Evolutionary conservation across 2,113 vertebrate genomes (phyloP).

Genomic region (Corynorhinus townsendii): DNA sequence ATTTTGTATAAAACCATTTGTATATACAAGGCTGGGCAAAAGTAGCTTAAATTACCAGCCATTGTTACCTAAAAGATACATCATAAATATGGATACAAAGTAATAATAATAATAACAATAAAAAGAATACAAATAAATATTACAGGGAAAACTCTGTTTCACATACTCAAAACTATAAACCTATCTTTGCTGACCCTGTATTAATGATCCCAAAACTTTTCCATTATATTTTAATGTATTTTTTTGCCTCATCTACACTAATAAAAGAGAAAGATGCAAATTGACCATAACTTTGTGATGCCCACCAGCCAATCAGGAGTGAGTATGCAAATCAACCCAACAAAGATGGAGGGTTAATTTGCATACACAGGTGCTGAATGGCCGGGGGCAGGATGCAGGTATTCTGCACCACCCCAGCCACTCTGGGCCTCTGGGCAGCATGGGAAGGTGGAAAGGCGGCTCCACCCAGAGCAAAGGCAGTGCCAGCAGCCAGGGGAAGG

Average conservation of each 20-base stretch:
- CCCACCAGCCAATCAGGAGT: no score
- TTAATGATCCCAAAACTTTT: not conserved
- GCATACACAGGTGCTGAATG: no score
- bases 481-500: no score
- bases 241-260: not conserved
- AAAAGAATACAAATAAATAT: not conserved
- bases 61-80: not conserved
- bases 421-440: no score
- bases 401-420: no score
- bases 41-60: not conserved
- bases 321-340: no score
- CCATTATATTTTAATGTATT: not conserved
- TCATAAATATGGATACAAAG: not conserved
- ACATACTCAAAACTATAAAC: not conserved
- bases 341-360: no score
- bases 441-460: no score
- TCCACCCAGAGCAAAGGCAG: no score
- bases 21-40: not conserved
- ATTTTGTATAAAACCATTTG: constrained; percentile 15
- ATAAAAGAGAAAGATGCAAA: no score
- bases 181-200: not conserved
- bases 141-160: not conserved
- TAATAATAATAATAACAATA: not conserved
- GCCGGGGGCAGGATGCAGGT: no score
- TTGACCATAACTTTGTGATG: no score